These are phyloP conservation scores for Cephalotes varians DNA, from an alignment of 2,888 invertebrate species.

Conservation along the genomic window DNA sequence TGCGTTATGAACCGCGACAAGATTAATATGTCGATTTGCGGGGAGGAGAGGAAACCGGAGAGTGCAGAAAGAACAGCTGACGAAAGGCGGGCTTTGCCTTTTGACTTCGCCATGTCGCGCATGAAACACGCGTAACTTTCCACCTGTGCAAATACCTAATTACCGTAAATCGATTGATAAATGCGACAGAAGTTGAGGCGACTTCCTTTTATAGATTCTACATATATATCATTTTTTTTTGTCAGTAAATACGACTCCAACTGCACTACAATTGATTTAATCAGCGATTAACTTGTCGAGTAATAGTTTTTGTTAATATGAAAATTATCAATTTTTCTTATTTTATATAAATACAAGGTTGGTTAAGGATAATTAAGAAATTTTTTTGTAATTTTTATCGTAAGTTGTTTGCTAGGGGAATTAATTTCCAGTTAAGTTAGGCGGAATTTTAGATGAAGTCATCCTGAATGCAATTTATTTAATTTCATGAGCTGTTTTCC, in stretches of 20 bases:
- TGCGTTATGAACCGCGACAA: neutral
- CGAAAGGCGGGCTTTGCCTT: neutral
- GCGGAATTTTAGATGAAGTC: too few species aligned
- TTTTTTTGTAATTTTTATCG: neutral
- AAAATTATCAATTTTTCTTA: neutral
- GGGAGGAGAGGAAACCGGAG: neutral
- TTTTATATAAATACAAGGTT: neutral
- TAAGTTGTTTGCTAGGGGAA: too few species aligned
- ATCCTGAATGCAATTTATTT: neutral
- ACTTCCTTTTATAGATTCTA: neutral
- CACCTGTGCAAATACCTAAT: neutral
- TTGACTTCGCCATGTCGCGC: neutral
- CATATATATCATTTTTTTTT: too few species aligned
- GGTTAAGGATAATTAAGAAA: neutral
- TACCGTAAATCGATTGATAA: neutral
- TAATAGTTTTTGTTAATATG: neutral
- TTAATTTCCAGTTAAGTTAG: too few species aligned
- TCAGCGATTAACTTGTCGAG: neutral
- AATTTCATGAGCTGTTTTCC: neutral
- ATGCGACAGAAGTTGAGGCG: neutral
- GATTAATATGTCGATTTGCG: neutral
- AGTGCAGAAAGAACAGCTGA: neutral
- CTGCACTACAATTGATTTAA: neutral
- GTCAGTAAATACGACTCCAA: neutral
- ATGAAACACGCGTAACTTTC: neutral